Evolutionary conservation across 1,140 invertebrate species (phyloP), one percentile per base, ranked within the genome.

Genomic region (Plodia interpunctella): DNA sequence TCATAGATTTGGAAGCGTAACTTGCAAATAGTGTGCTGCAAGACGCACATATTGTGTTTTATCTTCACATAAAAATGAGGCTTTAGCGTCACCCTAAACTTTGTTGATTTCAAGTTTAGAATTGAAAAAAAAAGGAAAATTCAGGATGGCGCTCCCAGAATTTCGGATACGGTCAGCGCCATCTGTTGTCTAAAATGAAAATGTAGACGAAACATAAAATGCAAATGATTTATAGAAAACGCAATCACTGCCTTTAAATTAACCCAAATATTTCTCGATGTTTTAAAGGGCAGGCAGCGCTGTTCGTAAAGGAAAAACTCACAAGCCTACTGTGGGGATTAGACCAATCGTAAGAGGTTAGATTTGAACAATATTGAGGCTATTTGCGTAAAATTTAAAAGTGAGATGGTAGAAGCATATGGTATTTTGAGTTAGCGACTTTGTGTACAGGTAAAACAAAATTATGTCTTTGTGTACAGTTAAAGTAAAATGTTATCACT

Each of bases 201-300:
- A 53, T 25, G 38, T 3, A 44, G 38, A n/a, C 5, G 38, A 17
- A 44, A 44, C 5, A 44, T n/a, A 44, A 44, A 44, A 44, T 8
- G 2, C 2, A 44, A 44, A 44, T 44, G 15, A 9, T 44, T 44
- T 15, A 44, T 44, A 44, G n/a, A 44, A 4, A 65, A 65, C 73
- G 73, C 84, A 87, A 87, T 81, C 84, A 87, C 84, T 85, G 81
- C 82, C 80, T 78, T 74, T 76, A 72, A 66, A 28, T 59, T 54
- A 58, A 70, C 64, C 21, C 57, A 35, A 56, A 11, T 9, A 53
- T 30, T 38, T 20, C 10, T 18, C 21, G 18, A 11, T 9, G n/a
- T 35, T 30, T 28, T 11, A 38, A 25, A 56, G n/a, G 21, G 57
- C 57, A 63, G 62, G 62, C 53, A 59, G 57, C 59, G 54, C 54